Conservation (phyloP, 1,140 invertebrate genomes). For the Chironomus tepperi region DNA sequence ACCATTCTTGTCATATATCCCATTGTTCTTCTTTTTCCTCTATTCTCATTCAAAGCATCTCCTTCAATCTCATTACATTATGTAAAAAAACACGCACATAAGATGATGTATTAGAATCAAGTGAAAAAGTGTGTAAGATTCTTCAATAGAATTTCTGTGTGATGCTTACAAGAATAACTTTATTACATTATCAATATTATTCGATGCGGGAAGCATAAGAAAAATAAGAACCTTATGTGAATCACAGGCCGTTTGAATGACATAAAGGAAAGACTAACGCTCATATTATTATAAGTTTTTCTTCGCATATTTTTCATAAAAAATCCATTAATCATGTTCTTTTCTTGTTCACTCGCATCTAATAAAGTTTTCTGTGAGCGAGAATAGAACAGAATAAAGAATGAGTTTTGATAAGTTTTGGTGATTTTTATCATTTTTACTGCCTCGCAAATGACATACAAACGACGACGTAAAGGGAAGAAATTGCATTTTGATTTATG, state of each 20-base stretch:
- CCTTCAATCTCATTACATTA: too few species aligned
- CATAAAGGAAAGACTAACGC: not conserved
- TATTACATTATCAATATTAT: not conserved
- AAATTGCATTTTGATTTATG: too few species aligned
- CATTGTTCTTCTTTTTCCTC: too few species aligned
- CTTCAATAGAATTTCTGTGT: too few species aligned
- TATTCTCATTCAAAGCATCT: too few species aligned
- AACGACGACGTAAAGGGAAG: too few species aligned
- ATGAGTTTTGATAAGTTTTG: too few species aligned
- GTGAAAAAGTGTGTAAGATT: too few species aligned
- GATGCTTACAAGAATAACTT: not conserved
- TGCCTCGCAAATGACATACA: too few species aligned
- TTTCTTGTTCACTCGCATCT: conserved; percentile 12
- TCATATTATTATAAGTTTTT: not conserved
- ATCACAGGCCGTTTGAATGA: not conserved
- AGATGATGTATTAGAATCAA: not conserved
- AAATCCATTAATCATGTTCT: not conserved
- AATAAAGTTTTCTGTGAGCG: not conserved
- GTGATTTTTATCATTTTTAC: too few species aligned
- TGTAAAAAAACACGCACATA: not conserved
- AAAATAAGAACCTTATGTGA: not conserved
- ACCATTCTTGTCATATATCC: not conserved
- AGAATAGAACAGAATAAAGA: not conserved
- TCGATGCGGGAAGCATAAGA: not conserved
- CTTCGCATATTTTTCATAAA: not conserved